A percentile compares a stretch with the other conserved stretches of the same genome.
Conservation (phyloP, 2,888 invertebrate genomes). For the Drosophila yooni region DNA sequence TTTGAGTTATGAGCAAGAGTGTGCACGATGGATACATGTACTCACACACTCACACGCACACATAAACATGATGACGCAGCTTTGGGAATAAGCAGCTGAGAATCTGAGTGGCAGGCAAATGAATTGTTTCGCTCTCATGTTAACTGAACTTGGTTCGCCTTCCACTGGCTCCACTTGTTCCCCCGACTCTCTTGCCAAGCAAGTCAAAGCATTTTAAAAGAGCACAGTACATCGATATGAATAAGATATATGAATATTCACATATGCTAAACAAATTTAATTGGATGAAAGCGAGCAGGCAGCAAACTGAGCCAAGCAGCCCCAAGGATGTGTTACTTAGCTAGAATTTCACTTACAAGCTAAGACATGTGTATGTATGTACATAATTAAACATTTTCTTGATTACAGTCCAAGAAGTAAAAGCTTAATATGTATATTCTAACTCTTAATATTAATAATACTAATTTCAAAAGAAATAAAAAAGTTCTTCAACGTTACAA, state of each 20-base stretch:
- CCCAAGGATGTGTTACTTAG: background rate
- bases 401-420: too few relatives aligned
- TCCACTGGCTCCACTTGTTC: constrained; percentile 4
- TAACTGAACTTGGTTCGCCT: constrained; percentile 39
- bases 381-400: background rate
- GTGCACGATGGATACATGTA: constrained; percentile 13
- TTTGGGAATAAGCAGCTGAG: constrained; percentile 65
- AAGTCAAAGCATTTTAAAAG: constrained; percentile 60
- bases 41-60: constrained; percentile 8
- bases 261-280: constrained; percentile 38
- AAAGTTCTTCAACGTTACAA: background rate
- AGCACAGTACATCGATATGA: constrained; percentile 48
- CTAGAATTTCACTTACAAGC: background rate
- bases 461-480: background rate
- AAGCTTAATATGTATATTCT: too few relatives aligned
- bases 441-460: background rate
- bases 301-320: constrained; percentile 14
- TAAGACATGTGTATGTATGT: background rate
- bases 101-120: constrained; percentile 64
- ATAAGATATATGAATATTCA: constrained; percentile 58
- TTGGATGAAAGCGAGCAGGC: constrained; percentile 39
- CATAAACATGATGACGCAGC: constrained; percentile 56
- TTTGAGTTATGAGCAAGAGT: constrained; percentile 70
- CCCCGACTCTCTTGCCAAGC: background rate
- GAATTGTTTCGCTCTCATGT: constrained; percentile 53